A percentile compares a stretch with the other conserved stretches of the same genome.
These are phyloP conservation scores for Mico argentatus DNA, from an alignment of 2,797 vertebrate species.

Conservation along the genomic window DNA sequence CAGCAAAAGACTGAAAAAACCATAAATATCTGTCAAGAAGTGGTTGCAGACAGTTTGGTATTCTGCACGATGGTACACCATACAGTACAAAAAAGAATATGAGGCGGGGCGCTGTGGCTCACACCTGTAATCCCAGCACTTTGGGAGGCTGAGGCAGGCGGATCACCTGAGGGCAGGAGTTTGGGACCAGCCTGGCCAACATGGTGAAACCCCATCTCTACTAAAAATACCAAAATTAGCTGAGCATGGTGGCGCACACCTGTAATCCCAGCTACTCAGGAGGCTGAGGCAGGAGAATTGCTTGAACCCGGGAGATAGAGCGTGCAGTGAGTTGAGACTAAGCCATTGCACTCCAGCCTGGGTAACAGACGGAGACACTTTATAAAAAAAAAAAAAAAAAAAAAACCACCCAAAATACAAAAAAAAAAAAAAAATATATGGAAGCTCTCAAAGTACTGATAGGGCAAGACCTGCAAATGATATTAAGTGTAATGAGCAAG, in stretches of 20 bases:
- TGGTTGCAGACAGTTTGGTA: background rate
- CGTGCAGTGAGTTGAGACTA: background rate
- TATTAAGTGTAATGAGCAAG: background rate
- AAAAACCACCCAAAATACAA: too few relatives aligned
- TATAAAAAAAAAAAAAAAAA: background rate
- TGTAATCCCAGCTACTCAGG: background rate
- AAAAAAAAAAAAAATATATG: background rate
- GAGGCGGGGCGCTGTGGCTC: background rate
- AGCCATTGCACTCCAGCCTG: background rate
- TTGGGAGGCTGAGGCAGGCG: background rate
- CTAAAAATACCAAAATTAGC: background rate
- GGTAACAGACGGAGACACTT: background rate
- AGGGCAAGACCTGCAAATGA: background rate
- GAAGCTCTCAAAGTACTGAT: background rate
- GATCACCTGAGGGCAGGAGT: background rate
- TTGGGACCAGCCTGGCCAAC: background rate
- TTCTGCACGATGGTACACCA: background rate
- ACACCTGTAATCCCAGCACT: background rate
- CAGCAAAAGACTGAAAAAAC: background rate
- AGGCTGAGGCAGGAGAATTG: background rate
- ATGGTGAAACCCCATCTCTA: background rate
- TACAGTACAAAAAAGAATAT: background rate
- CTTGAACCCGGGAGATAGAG: background rate
- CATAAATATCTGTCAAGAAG: background rate
- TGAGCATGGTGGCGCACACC: too few relatives aligned